Percentiles rank a stretch among this genome's conserved stretches.
Evolutionary conservation across 2,113 vertebrate species (phyloP).

Genomic region (Hemicordylus capensis): DNA sequence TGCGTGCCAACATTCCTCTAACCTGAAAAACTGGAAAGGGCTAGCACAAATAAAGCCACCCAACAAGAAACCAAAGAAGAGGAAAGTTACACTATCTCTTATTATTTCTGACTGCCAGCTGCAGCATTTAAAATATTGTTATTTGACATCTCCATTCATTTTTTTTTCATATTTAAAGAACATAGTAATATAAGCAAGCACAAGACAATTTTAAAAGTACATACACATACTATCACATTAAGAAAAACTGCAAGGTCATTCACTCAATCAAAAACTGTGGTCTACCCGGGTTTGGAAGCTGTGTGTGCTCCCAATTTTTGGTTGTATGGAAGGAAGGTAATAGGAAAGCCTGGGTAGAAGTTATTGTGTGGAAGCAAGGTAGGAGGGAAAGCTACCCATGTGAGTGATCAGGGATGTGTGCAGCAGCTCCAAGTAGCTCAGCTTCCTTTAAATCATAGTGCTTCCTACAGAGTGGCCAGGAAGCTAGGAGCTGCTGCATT

Average conservation of each 20-base stretch:
- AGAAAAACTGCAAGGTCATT: neutral
- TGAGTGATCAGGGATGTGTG: too few relatives aligned
- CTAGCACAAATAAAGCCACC: conserved; percentile 41
- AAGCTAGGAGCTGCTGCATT: too few relatives aligned
- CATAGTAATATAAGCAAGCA: neutral
- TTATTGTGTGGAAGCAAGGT: too few relatives aligned
- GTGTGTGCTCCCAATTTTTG: too few relatives aligned
- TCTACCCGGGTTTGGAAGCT: too few relatives aligned
- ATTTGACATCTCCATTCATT: neutral
- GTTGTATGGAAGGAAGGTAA: too few relatives aligned
- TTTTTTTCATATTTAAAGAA: neutral
- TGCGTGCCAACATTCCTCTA: conserved; percentile 7
- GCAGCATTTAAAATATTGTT: neutral
- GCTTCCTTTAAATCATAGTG: too few relatives aligned
- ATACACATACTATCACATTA: neutral
- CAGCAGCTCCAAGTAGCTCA: too few relatives aligned
- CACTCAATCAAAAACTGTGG: too few relatives aligned
- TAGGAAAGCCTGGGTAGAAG: too few relatives aligned
- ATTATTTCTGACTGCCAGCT: conserved; percentile 6
- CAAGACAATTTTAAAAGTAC: neutral
- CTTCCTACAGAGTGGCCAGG: too few relatives aligned
- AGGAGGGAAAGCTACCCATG: too few relatives aligned
- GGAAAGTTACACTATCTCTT: neutral
- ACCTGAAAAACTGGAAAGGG: neutral
- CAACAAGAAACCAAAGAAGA: neutral